These are phyloP conservation scores for Oscheius sp. DNA, from an alignment of 2,888 invertebrate genomes.

Conservation along the genomic window DNA sequence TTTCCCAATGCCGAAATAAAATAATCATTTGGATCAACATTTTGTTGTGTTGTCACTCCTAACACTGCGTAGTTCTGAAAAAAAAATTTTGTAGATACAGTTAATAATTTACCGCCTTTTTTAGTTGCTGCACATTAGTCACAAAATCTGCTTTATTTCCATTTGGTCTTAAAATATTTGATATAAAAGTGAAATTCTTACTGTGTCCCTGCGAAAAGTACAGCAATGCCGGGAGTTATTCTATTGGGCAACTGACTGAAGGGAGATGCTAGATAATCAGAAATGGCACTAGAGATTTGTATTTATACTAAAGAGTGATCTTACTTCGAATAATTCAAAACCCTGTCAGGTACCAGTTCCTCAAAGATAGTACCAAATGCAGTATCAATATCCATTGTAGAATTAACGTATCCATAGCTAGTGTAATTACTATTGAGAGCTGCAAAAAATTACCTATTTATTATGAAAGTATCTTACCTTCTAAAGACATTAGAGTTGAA, in stretches of 20 bases:
- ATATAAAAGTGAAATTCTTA: neutral
- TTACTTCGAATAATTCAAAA: neutral
- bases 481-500: neutral
- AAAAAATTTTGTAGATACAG: neutral
- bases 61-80: constrained; percentile 3
- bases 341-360: neutral
- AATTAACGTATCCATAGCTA: neutral
- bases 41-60: neutral
- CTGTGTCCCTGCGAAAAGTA: neutral
- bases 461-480: too few species aligned
- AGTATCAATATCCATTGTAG: neutral
- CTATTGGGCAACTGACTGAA: neutral
- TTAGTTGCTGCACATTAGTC: neutral
- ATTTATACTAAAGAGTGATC: neutral
- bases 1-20: neutral
- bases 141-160: neutral
- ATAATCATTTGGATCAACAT: neutral
- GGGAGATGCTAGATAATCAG: too few species aligned
- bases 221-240: neutral
- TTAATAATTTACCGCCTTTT: neutral
- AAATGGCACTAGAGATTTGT: neutral
- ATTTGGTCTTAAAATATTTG: neutral
- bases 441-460: too few species aligned
- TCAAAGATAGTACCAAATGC: neutral
- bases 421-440: neutral